Base-by-base conservation (phyloP, 2,113 vertebrate species). In the Amazona vittata region DNA sequence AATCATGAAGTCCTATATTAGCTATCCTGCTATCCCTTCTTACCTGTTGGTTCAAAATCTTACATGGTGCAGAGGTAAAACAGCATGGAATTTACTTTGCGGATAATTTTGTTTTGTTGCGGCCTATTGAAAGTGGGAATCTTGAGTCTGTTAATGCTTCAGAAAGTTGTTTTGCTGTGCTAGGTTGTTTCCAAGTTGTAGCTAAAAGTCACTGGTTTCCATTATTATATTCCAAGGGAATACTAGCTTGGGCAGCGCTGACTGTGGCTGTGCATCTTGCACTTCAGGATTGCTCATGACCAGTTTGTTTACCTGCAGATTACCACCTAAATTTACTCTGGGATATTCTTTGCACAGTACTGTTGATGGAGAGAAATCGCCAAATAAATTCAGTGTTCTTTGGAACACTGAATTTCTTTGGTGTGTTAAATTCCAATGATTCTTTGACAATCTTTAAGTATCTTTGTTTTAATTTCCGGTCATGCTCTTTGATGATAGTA, bases 1-100 rank as follows among this genome's bases (percentile, higher is more conserved):
- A 39, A 25, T 26, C 19, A 33, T 2, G 2, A 7, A 25, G 6
- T 75, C 25, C 21, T 52, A 0, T 29, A 13, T 55, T 52, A 52
- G 24, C 50, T 59, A 14, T 59, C 5, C 12, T n/a, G 49, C 10
- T 8, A 28, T 63, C 7, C 8, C 7, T 76, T 89, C 6, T 14
- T 37, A 6, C 2, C 2, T 46, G 12, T 33, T 76, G 8, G 5
- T 37, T 55, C 20, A 46, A 86, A 89, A 15, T 33, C 43, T 50
- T 43, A 20, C 3, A 3, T 50, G 5, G 7, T 55, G 3, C 20
- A 53, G 37, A 70, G 15, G 15, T 75, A 35, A 44, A 43, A 3
- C 11, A 50, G 4, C 4, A 9, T 75, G 41, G 17, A 39, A 11
- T 57, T 41, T 16, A 79, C 21, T 15, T 49, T 88, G 12, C 6